phyloP scores from a whole-genome alignment of 2,797 vertebrate genomes.

The Mus minutoides region DNA sequence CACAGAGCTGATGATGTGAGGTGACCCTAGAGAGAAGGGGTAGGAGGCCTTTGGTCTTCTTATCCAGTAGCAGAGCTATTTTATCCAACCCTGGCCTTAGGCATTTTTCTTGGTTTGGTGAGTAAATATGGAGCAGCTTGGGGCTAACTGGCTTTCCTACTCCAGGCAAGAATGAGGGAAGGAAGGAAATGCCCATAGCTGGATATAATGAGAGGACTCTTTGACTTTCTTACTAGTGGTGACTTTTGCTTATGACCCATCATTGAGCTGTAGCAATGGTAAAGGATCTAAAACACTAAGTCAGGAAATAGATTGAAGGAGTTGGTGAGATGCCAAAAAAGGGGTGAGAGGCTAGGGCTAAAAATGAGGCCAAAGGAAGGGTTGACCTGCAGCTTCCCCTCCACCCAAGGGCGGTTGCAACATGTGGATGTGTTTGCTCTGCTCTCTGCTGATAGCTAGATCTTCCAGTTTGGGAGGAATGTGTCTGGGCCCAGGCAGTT shows the following conservation, averaged over 20 bases:
- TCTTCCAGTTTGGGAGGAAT: constrained; percentile 90
- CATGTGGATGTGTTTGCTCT: constrained; percentile 64
- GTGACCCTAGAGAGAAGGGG: constrained; percentile 61
- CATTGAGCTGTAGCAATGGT: constrained; percentile 41
- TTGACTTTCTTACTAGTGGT: constrained; percentile 54
- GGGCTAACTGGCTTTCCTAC: constrained; percentile 60
- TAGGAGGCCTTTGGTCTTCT: constrained; percentile 68
- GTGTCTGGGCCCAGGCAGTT: constrained; percentile 86
- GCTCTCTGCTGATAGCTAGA: constrained; percentile 85
- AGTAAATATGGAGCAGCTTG: constrained; percentile 61
- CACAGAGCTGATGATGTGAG: constrained; percentile 66
- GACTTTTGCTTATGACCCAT: constrained; percentile 74
- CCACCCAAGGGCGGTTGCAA: constrained; percentile 74
- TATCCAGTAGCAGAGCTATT: constrained; percentile 59
- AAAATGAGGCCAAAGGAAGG: constrained; percentile 65
- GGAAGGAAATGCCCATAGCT: constrained; percentile 17
- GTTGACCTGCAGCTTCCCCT: constrained; percentile 60
- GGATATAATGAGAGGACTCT: neutral
- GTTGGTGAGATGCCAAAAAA: constrained; percentile 57
- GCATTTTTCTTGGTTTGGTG: constrained; percentile 37
- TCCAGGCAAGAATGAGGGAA: neutral
- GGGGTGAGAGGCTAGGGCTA: constrained; percentile 41
- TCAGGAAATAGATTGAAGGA: constrained; percentile 72
- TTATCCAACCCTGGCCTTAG: constrained; percentile 49
- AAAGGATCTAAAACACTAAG: constrained; percentile 80